A percentile compares a stretch with the other conserved stretches of the same genome.
Conservation (phyloP, 2,888 invertebrate genomes). For the Clusia tigrina region DNA sequence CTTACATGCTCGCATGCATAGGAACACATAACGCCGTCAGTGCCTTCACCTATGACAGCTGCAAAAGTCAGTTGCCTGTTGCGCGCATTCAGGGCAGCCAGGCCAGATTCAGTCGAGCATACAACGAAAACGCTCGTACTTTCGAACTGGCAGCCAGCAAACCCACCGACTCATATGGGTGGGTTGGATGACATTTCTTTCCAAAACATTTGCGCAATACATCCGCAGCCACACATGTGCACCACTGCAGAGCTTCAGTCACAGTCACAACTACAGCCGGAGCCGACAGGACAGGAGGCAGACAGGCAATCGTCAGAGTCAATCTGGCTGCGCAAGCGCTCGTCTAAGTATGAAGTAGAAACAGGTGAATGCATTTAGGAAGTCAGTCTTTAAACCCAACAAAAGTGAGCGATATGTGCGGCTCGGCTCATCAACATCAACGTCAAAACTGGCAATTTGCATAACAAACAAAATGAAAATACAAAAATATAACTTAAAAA, state of each 20-base stretch:
- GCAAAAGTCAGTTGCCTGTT: neutral
- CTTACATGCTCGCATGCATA: neutral
- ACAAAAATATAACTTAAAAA: neutral
- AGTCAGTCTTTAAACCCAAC: neutral
- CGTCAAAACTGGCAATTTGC: slow-evolving; percentile 4
- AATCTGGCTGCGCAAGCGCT: neutral
- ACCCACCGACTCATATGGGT: too few relatives aligned
- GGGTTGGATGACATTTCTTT: neutral
- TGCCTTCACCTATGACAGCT: too few relatives aligned
- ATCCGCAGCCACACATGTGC: neutral
- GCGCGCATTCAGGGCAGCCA: neutral
- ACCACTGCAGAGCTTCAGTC: neutral
- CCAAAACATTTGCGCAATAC: neutral
- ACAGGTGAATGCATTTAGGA: neutral
- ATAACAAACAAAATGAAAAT: slow-evolving; percentile 8
- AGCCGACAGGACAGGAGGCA: too few relatives aligned
- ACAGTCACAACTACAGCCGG: too few relatives aligned
- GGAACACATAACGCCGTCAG: neutral
- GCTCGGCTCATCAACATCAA: neutral
- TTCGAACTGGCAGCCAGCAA: neutral
- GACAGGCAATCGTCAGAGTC: too few relatives aligned
- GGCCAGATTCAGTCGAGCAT: neutral
- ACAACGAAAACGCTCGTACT: neutral
- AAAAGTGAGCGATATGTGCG: neutral
- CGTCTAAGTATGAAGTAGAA: neutral